Conservation (phyloP, 2,113 vertebrate species). For the Oenanthe melanoleuca region DNA sequence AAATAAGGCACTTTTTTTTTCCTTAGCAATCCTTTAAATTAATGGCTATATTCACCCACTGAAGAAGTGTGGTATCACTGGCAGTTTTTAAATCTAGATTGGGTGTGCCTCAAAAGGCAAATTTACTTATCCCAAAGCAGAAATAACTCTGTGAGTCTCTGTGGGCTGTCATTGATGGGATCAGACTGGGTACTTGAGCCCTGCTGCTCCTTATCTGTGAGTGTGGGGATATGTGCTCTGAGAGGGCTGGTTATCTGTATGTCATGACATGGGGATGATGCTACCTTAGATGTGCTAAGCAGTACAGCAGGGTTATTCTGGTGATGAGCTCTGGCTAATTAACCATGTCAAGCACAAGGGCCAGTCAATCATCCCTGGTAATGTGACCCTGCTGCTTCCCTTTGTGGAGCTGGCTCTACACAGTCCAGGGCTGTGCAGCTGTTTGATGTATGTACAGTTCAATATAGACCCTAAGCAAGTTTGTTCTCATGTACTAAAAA, state of each 20-base stretch:
- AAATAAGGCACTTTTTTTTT: background rate
- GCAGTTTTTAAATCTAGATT: background rate
- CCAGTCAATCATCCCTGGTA: background rate
- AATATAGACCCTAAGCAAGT: background rate
- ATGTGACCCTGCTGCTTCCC: background rate
- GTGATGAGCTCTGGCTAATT: background rate
- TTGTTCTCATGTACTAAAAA: background rate
- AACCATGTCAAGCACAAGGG: background rate
- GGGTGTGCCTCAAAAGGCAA: background rate
- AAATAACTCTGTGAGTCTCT: background rate
- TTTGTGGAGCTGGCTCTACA: background rate
- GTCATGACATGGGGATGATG: background rate
- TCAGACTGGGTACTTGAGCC: background rate
- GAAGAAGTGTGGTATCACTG: background rate
- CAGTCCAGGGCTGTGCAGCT: background rate
- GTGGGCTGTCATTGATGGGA: background rate
- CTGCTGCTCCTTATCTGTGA: background rate
- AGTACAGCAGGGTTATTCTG: background rate
- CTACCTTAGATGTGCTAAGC: background rate
- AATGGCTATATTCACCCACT: background rate
- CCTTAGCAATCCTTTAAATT: background rate
- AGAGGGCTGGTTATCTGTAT: background rate
- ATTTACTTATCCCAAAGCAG: background rate
- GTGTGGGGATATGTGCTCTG: background rate
- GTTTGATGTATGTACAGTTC: background rate